These are phyloP conservation scores for Trisateles emortualis DNA, from an alignment of 2,888 invertebrate genomes.

Conservation along the genomic window DNA sequence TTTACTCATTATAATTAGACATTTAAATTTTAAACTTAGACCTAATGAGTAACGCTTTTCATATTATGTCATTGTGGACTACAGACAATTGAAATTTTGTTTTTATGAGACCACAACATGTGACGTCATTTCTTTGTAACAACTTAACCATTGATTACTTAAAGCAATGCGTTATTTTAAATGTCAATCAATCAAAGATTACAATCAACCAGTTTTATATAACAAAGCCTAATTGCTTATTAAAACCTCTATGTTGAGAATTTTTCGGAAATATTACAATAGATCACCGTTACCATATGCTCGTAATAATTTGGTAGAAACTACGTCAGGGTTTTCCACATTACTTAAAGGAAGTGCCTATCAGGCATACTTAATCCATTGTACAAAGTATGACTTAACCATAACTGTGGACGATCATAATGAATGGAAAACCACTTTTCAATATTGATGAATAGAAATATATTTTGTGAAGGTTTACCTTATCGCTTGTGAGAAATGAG, in stretches of 20 bases:
- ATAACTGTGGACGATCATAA: neutral
- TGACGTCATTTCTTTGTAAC: no score
- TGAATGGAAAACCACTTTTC: slow-evolving; percentile 23
- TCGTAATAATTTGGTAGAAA: neutral
- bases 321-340: neutral
- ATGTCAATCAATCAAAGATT: neutral
- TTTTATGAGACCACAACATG: no score
- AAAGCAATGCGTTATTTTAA: neutral
- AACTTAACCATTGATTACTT: neutral
- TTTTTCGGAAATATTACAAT: no score
- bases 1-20: neutral
- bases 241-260: no score
- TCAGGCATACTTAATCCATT: neutral
- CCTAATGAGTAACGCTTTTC: neutral
- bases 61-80: neutral
- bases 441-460: neutral
- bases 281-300: no score
- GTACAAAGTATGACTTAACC: neutral
- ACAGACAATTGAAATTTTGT: neutral
- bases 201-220: neutral
- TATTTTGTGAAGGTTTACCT: neutral
- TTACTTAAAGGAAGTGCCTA: neutral
- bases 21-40: neutral
- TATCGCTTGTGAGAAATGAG: slow-evolving; percentile 1
- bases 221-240: neutral